A percentile compares a stretch with the other conserved stretches of the same genome.
These are phyloP conservation scores for Xiphorhynchus erythropygius DNA, from an alignment of 2,797 vertebrate genomes.

Conservation along the genomic window DNA sequence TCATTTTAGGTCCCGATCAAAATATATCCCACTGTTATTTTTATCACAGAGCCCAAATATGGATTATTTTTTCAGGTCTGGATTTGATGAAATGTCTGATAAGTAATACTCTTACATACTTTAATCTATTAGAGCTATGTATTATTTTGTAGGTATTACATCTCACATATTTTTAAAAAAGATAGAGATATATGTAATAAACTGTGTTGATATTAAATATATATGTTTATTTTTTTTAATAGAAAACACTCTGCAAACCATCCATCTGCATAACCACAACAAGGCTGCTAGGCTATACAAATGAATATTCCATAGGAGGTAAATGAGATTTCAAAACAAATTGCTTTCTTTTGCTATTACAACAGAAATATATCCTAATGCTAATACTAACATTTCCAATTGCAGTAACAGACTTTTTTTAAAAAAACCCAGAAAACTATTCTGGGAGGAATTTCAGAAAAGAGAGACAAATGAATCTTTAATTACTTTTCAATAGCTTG, in stretches of 20 bases:
- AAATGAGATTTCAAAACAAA: neutral
- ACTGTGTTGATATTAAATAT: neutral
- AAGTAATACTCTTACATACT: constrained; percentile 1
- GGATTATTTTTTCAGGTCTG: constrained; percentile 25
- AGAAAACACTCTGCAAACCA: neutral
- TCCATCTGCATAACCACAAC: neutral
- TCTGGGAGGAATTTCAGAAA: neutral
- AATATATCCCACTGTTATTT: constrained; percentile 39
- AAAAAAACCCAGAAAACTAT: neutral
- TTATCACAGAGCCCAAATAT: constrained; percentile 31
- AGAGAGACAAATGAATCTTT: neutral
- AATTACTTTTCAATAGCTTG: neutral
- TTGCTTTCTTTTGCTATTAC: neutral
- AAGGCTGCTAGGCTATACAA: neutral
- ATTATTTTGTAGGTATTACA: neutral
- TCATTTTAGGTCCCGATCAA: constrained; percentile 8
- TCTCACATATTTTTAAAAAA: neutral
- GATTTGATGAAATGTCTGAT: constrained; percentile 15
- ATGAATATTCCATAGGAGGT: neutral
- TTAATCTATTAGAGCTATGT: neutral
- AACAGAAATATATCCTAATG: neutral
- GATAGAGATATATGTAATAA: neutral
- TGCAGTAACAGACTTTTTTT: neutral
- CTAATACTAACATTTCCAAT: neutral
- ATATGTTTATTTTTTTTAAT: neutral